These are phyloP conservation scores for Drepana arcuata DNA, from an alignment of 1,140 invertebrate genomes.

Conservation along the genomic window DNA sequence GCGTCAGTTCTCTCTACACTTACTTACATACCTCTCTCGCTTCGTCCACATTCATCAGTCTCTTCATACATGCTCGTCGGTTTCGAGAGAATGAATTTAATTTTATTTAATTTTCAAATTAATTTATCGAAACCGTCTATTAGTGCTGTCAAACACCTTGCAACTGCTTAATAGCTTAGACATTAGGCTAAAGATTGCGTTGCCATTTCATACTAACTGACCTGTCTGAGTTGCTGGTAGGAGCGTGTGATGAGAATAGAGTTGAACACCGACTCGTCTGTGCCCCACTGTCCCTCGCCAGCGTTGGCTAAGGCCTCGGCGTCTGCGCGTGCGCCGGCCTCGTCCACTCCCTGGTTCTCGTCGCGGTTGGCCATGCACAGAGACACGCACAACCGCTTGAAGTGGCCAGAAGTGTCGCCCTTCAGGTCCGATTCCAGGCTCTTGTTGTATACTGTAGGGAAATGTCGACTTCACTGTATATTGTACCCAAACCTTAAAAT, in stretches of 20 bases:
- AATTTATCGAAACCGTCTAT: too few relatives aligned
- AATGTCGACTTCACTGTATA: too few relatives aligned
- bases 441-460: slow-evolving; percentile 85
- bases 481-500: too few relatives aligned
- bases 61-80: too few relatives aligned
- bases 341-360: slow-evolving; percentile 83
- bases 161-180: too few relatives aligned
- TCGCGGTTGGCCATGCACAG: slow-evolving; percentile 86
- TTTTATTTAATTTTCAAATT: too few relatives aligned
- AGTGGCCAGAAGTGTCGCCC: slow-evolving; percentile 93
- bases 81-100: too few relatives aligned
- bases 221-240: slow-evolving; percentile 84
- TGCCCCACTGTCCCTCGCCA: slow-evolving; percentile 87
- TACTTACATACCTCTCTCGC: too few relatives aligned
- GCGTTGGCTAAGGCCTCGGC: slow-evolving; percentile 80
- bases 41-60: too few relatives aligned
- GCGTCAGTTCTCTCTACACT: too few relatives aligned
- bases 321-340: slow-evolving; percentile 77
- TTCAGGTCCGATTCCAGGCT: slow-evolving; percentile 90
- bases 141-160: too few relatives aligned
- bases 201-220: slow-evolving; percentile 16
- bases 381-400: slow-evolving; percentile 91
- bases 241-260: slow-evolving; percentile 84
- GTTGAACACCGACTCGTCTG: slow-evolving; percentile 90
- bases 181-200: too few relatives aligned